Percentiles rank a stretch among this genome's conserved stretches.
Evolutionary conservation across 2,888 invertebrate genomes (phyloP).

Genomic region (Pycnomerus fuliginosus): DNA sequence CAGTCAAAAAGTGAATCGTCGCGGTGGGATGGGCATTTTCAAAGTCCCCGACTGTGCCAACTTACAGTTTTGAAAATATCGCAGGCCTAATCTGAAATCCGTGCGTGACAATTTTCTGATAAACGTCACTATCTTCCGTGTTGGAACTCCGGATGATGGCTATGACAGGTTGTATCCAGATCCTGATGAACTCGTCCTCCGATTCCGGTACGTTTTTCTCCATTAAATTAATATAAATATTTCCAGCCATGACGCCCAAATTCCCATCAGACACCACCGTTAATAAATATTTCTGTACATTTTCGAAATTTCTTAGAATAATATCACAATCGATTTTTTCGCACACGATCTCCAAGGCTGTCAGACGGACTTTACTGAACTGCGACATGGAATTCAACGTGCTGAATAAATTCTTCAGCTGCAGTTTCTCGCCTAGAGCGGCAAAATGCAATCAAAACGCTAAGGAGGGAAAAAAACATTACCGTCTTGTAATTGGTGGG

Average conservation of each 20-base stretch:
- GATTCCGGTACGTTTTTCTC: constrained; percentile 50
- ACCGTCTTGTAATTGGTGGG: no score
- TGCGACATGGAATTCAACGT: constrained; percentile 1
- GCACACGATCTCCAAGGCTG: constrained; percentile 1
- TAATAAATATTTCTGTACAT: constrained; percentile 6
- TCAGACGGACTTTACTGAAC: constrained; percentile 11
- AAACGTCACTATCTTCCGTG: constrained; percentile 40
- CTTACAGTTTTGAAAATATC: constrained; percentile 42
- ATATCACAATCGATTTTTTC: constrained; percentile 6
- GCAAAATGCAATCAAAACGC: no score
- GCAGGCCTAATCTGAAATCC: constrained; percentile 48
- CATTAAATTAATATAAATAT: constrained; percentile 59
- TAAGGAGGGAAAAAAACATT: no score
- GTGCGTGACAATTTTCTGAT: constrained; percentile 46
- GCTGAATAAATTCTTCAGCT: constrained; percentile 18
- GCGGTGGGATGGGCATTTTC: no score
- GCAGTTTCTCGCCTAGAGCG: neutral
- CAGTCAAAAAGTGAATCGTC: no score
- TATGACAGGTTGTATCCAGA: constrained; percentile 51
- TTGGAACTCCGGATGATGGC: constrained; percentile 34
- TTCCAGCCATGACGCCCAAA: constrained; percentile 27
- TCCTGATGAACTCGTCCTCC: constrained; percentile 51
- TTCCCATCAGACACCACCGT: constrained; percentile 1
- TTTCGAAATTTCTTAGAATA: constrained; percentile 1
- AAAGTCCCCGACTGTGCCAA: no score